A percentile compares a stretch with the other conserved stretches of the same genome.
Evolutionary conservation across 1,140 invertebrate species (phyloP).

Genomic region (Luehdorfia chinensis): DNA sequence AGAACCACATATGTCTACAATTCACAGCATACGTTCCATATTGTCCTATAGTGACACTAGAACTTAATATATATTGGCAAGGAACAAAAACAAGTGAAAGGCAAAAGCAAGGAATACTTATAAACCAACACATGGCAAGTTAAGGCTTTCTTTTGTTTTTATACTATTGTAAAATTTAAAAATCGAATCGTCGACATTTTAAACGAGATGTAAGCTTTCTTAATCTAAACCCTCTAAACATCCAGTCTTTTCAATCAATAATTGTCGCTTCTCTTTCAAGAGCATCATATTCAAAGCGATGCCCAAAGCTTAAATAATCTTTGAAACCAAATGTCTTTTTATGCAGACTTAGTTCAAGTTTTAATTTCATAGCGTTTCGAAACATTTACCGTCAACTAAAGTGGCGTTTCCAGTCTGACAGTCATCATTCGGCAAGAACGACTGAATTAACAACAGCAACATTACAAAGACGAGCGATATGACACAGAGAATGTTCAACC

Average conservation of each 20-base stretch:
- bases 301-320: too few relatives aligned
- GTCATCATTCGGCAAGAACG: slow-evolving; percentile 38
- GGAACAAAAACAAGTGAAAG: neutral
- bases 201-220: too few relatives aligned
- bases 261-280: too few relatives aligned
- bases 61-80: neutral
- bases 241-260: slow-evolving; percentile 6
- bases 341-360: too few relatives aligned
- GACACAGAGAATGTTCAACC: slow-evolving; percentile 60
- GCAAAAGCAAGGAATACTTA: neutral
- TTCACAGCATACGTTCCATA: slow-evolving; percentile 6
- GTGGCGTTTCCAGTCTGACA: slow-evolving; percentile 28
- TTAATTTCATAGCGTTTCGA: slow-evolving; percentile 45
- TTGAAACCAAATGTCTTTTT: too few relatives aligned
- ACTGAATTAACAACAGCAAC: slow-evolving; percentile 47
- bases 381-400: slow-evolving; percentile 32
- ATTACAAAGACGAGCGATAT: slow-evolving; percentile 55
- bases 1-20: slow-evolving; percentile 7
- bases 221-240: too few relatives aligned
- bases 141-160: too few relatives aligned
- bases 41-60: neutral
- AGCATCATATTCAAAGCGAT: too few relatives aligned
- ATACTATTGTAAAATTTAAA: too few relatives aligned
- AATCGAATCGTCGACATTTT: too few relatives aligned
- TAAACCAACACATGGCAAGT: slow-evolving; percentile 3